Evolutionary conservation across 2,113 vertebrate genomes (phyloP).

Genomic region (Hemicordylus capensis): DNA sequence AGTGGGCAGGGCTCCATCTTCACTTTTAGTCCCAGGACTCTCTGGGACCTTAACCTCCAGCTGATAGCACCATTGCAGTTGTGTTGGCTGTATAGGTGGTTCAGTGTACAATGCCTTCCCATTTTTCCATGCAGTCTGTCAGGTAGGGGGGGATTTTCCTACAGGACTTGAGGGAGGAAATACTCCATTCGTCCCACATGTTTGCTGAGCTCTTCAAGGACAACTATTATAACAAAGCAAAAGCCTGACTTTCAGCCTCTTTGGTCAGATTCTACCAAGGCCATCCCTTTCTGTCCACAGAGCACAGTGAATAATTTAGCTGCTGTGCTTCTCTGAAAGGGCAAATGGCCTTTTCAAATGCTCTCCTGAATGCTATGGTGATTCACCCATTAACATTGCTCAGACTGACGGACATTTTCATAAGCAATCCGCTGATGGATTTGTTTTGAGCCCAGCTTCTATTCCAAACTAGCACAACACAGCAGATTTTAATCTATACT

Average conservation of each 20-base stretch:
- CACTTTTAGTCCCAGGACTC: too few relatives aligned
- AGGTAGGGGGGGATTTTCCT: accelerated
- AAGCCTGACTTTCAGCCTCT: not conserved
- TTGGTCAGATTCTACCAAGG: not conserved
- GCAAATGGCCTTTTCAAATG: slow-evolving; percentile 9
- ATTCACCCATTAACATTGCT: slow-evolving; percentile 20
- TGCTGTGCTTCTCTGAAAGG: slow-evolving; percentile 25
- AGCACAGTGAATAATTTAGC: slow-evolving; percentile 27
- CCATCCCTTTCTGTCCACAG: not conserved
- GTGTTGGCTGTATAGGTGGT: not conserved
- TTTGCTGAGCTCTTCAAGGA: not conserved
- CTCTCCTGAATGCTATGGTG: not conserved
- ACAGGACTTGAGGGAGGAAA: not conserved
- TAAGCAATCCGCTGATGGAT: slow-evolving; percentile 6
- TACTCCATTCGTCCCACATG: not conserved
- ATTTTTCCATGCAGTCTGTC: not conserved
- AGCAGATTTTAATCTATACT: not conserved
- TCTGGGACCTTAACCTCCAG: too few relatives aligned
- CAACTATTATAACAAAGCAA: slow-evolving; percentile 7
- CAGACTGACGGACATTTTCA: slow-evolving; percentile 52
- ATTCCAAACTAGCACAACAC: not conserved
- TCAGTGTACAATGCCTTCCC: not conserved
- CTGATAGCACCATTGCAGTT: not conserved
- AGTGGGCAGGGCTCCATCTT: too few relatives aligned
- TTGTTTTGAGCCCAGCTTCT: slow-evolving; percentile 14